Evolutionary conservation across 2,113 vertebrate genomes (phyloP).

Genomic region (Leptocoma aspasia): DNA sequence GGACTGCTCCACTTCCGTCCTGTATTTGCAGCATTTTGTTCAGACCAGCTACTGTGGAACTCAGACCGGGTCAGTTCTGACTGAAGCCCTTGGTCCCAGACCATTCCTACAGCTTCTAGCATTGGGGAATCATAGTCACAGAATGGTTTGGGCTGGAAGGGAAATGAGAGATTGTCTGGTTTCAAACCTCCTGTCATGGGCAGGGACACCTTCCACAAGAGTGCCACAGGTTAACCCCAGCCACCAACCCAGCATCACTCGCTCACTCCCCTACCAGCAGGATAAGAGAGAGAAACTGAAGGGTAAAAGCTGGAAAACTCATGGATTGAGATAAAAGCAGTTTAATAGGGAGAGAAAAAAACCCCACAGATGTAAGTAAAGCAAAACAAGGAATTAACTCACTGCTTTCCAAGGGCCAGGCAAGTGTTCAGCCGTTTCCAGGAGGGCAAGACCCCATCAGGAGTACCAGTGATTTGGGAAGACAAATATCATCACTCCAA

Average conservation of each 20-base stretch:
- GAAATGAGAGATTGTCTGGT: neutral
- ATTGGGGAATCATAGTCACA: neutral
- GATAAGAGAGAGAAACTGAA: neutral
- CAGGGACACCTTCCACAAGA: neutral
- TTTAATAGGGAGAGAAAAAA: neutral
- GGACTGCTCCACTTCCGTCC: neutral
- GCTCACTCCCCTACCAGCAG: neutral
- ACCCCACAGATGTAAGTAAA: neutral
- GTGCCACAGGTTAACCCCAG: neutral
- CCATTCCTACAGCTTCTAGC: neutral
- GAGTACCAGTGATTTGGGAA: too few relatives aligned
- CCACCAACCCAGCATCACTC: neutral
- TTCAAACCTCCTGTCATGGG: neutral
- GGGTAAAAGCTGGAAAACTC: neutral
- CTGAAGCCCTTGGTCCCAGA: neutral
- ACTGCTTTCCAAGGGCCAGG: neutral
- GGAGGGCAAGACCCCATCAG: too few relatives aligned
- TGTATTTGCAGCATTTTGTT: neutral
- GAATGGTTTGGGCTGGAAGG: neutral
- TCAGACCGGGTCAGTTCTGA: neutral
- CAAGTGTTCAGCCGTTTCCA: too few relatives aligned
- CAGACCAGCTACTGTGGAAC: neutral
- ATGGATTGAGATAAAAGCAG: neutral
- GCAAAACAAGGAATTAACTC: neutral
- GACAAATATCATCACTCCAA: neutral